Evolutionary conservation across 2,797 vertebrate species (phyloP).

Genomic region (Natrix natrix): DNA sequence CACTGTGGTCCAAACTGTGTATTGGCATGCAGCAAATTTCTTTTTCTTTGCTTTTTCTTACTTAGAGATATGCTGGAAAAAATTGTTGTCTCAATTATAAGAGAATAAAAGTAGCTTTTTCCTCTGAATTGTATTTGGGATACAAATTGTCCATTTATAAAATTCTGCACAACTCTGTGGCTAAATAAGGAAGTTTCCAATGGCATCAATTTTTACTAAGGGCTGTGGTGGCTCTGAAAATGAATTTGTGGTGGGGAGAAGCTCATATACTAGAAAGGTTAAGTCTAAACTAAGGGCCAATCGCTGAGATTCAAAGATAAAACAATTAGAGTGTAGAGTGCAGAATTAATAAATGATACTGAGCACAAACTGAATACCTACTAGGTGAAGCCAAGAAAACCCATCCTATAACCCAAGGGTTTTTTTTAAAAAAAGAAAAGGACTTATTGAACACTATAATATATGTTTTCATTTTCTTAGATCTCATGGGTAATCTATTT

Average conservation of each 20-base stretch:
- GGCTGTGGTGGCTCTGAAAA: background rate
- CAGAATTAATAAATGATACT: background rate
- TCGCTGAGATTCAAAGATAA: background rate
- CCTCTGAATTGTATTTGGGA: background rate
- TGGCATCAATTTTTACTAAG: background rate
- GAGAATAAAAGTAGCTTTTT: background rate
- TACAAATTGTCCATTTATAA: background rate
- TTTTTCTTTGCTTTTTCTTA: background rate
- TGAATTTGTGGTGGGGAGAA: background rate
- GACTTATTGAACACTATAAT: background rate
- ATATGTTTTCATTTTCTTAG: background rate
- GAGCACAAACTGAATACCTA: background rate
- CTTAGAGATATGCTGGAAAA: background rate
- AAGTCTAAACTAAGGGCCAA: background rate
- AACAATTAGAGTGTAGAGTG: background rate
- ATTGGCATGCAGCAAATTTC: background rate
- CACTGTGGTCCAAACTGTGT: background rate
- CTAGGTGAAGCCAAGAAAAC: background rate
- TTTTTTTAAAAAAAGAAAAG: background rate
- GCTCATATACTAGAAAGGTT: background rate
- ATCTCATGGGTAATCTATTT: background rate
- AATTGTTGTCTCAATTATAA: background rate
- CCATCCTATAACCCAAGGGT: background rate
- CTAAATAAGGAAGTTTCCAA: background rate
- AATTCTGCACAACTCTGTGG: background rate